phyloP scores from a whole-genome alignment of 2,888 invertebrate genomes.

The Chymomyza procnemis region DNA sequence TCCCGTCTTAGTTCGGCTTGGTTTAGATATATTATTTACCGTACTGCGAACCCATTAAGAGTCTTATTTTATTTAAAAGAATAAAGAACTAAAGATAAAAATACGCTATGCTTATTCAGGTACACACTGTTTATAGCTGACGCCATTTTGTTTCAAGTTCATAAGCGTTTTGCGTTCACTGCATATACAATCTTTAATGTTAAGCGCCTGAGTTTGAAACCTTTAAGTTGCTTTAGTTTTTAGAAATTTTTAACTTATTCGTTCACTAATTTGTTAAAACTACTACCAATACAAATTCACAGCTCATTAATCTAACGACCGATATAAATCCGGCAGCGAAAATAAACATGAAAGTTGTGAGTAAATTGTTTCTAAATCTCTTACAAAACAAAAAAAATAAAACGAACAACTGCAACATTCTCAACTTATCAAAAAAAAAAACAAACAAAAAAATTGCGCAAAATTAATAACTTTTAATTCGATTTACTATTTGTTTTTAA shows the following conservation, averaged over 20 bases:
- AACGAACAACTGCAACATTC: constrained; percentile 1
- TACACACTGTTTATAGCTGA: no score
- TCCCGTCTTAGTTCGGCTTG: no score
- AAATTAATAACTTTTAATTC: constrained; percentile 12
- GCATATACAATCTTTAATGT: background rate
- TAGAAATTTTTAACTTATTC: constrained; percentile 34
- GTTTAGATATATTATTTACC: no score
- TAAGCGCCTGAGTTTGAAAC: background rate
- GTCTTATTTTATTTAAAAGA: no score
- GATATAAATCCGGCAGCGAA: constrained; percentile 69
- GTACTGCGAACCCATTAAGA: no score
- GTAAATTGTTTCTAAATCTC: constrained; percentile 64
- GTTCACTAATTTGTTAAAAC: constrained; percentile 4
- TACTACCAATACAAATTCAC: constrained; percentile 65
- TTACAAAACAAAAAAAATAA: constrained; percentile 40
- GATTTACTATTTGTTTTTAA: background rate
- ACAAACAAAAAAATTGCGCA: constrained; percentile 11
- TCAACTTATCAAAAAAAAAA: background rate
- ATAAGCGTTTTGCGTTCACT: no score
- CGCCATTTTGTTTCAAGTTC: no score
- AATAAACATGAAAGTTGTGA: constrained; percentile 62
- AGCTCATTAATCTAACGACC: constrained; percentile 70
- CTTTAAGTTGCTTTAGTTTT: constrained; percentile 53
- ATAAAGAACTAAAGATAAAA: no score
- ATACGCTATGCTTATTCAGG: no score